phyloP scores from a whole-genome alignment of 2,113 vertebrate species.

The Oncorhynchus masou region DNA sequence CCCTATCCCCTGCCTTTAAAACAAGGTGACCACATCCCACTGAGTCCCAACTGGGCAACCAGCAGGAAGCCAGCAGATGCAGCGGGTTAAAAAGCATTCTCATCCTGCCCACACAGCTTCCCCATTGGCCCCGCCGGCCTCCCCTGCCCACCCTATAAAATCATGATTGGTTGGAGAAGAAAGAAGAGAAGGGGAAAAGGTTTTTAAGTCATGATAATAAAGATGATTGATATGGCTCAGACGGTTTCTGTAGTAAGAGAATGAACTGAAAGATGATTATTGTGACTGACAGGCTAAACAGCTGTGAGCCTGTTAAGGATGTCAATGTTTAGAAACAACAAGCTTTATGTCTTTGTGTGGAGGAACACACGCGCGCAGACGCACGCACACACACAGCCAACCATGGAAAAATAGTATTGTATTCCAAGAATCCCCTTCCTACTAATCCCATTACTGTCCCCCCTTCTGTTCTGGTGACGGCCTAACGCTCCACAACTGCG shows the following conservation, averaged over 20 bases:
- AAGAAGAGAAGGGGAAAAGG: conserved; percentile 33
- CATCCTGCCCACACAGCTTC: conserved; percentile 66
- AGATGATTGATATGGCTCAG: conserved; percentile 61
- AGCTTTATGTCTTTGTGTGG: conserved; percentile 54
- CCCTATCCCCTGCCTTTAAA: conserved; percentile 70
- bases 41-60: conserved; percentile 75
- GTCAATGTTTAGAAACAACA: conserved; percentile 51
- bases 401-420: conserved; percentile 34
- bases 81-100: conserved; percentile 80
- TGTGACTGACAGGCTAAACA: conserved; percentile 69
- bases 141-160: conserved; percentile 72
- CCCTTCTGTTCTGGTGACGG: conserved; percentile 3
- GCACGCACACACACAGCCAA: background rate
- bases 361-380: background rate
- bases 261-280: conserved; percentile 9
- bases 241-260: conserved; percentile 69
- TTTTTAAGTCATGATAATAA: conserved; percentile 76
- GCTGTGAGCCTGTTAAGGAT: conserved; percentile 63
- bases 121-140: conserved; percentile 72
- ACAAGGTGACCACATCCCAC: conserved; percentile 80
- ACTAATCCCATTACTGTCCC: conserved; percentile 37
- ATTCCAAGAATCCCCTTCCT: conserved; percentile 5
- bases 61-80: conserved; percentile 78
- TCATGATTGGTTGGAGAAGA: conserved; percentile 70
- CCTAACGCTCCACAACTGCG: background rate